Percentiles rank a stretch among this genome's conserved stretches.
Conservation (phyloP, 2,113 vertebrate genomes). For the Rhinopomastus cyanomelas region DNA sequence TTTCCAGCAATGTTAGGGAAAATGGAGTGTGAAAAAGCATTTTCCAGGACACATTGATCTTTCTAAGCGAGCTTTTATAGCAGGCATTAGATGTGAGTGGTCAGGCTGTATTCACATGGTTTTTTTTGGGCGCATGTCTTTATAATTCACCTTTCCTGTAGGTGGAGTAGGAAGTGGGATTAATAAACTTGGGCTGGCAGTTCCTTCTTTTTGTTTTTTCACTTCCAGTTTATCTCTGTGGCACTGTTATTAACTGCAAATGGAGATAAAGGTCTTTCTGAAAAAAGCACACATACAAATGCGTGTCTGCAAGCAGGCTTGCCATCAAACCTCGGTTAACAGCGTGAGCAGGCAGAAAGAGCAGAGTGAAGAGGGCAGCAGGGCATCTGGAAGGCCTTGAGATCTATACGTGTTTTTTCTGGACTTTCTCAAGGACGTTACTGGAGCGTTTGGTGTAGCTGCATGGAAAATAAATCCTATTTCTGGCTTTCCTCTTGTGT, state of each 20-base stretch:
- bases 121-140: neutral
- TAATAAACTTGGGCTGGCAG: neutral
- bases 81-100: neutral
- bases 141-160: constrained; percentile 24
- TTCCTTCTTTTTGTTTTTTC: neutral
- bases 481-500: neutral
- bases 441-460: neutral
- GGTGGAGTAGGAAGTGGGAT: constrained; percentile 4
- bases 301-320: neutral
- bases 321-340: neutral
- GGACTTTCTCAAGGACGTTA: neutral
- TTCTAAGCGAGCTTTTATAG: neutral
- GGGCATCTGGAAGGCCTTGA: neutral
- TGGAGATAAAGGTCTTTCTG: neutral
- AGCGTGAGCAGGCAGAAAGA: neutral
- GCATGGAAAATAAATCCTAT: neutral
- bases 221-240: neutral
- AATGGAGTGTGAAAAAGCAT: neutral
- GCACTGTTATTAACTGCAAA: neutral
- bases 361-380: neutral
- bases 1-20: neutral
- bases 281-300: neutral
- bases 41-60: neutral
- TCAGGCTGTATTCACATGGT: neutral
- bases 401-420: neutral